Conservation (phyloP, 2,797 vertebrate species). For the Enteromius afrohamiltoni region DNA sequence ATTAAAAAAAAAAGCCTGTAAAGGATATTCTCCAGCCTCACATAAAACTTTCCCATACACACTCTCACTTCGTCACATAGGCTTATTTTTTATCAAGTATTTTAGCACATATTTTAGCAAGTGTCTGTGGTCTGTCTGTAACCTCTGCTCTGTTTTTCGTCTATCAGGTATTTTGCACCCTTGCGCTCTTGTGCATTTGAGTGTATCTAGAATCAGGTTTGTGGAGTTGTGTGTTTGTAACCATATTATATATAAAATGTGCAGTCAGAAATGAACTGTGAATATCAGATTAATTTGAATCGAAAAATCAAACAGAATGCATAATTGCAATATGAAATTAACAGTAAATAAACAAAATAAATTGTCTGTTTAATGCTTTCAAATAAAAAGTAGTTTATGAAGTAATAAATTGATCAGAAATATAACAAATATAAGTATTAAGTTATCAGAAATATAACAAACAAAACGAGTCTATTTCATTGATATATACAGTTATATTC, state of each 20-base stretch:
- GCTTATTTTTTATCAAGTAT: not conserved
- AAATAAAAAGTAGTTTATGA: not conserved
- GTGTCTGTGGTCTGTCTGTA: not conserved
- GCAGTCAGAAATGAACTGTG: not conserved
- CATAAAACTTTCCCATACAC: not conserved
- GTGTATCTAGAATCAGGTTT: not conserved
- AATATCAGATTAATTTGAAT: not conserved
- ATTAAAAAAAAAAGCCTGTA: slow-evolving; percentile 2
- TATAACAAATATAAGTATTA: too few species aligned
- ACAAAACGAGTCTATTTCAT: not conserved
- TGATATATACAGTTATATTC: too few species aligned
- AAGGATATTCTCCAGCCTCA: slow-evolving; percentile 13
- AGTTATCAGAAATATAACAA: not conserved
- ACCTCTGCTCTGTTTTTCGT: not conserved
- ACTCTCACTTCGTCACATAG: not conserved
- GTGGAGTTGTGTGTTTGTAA: not conserved
- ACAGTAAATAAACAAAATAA: not conserved
- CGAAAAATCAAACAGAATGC: not conserved
- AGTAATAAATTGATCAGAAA: not conserved
- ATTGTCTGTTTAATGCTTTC: not conserved
- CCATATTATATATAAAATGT: not conserved
- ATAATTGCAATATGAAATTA: too few species aligned
- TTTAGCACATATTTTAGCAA: not conserved
- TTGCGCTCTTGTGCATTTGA: not conserved
- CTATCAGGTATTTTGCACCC: not conserved